Evolutionary conservation across 2,888 invertebrate genomes (phyloP).

Genomic region (Drosophila mimetica): DNA sequence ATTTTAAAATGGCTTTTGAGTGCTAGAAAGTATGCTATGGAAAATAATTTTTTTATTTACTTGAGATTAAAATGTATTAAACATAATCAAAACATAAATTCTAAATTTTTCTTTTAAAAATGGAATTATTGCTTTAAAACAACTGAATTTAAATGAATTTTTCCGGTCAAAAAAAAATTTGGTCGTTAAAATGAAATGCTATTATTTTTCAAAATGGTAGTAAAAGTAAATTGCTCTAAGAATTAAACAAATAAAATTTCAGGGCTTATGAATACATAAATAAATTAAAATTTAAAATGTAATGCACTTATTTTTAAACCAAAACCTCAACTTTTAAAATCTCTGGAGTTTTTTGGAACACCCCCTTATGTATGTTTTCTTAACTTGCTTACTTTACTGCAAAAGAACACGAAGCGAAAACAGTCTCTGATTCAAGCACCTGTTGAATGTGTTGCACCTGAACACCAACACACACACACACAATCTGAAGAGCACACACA

Average conservation of each 20-base stretch:
- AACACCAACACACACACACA: slow-evolving; percentile 20
- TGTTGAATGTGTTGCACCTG: slow-evolving; percentile 77
- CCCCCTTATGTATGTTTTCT: slow-evolving; percentile 8
- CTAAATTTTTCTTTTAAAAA: no score
- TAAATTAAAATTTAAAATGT: no score
- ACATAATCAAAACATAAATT: no score
- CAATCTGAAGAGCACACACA: slow-evolving; percentile 1
- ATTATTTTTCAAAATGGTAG: no score
- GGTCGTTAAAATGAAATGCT: no score
- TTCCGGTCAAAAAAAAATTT: no score
- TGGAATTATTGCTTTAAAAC: no score
- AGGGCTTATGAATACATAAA: no score
- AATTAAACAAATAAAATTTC: no score
- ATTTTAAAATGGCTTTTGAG: background rate
- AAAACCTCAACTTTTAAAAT: background rate
- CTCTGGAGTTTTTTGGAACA: slow-evolving; percentile 2
- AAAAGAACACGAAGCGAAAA: slow-evolving; percentile 38
- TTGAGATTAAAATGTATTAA: no score
- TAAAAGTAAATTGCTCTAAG: no score
- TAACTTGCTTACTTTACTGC: slow-evolving; percentile 28
- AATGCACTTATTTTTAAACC: no score
- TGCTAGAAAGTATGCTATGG: background rate
- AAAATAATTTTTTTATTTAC: background rate
- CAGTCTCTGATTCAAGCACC: slow-evolving; percentile 56
- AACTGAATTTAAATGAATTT: background rate